Evolutionary conservation across 2,888 invertebrate genomes (phyloP).

Genomic region (Orchesellides sinensis): DNA sequence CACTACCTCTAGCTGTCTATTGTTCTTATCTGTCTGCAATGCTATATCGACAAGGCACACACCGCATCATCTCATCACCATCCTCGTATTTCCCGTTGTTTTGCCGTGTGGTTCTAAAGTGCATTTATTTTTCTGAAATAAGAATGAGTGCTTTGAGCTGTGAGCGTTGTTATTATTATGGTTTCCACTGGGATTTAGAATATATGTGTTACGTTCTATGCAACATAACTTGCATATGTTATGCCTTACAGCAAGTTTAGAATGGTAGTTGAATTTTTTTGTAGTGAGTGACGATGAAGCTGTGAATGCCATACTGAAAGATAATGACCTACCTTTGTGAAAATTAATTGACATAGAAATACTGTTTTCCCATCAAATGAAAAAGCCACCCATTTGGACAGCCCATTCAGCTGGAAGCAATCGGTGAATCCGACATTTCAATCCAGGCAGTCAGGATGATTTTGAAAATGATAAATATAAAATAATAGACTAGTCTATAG

Average conservation of each 20-base stretch:
- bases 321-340: conserved; percentile 26
- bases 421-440: neutral
- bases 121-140: conserved; percentile 41
- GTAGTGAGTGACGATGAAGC: neutral
- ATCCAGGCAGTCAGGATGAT: neutral
- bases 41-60: neutral
- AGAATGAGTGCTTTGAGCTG: conserved; percentile 35
- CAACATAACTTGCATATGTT: neutral
- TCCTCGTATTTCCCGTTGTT: conserved; percentile 46
- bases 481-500: too few species aligned
- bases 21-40: neutral
- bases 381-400: conserved; percentile 25
- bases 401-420: neutral
- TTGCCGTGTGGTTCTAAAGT: conserved; percentile 61
- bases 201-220: neutral
- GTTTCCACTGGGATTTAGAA: conserved; percentile 4
- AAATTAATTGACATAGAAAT: conserved; percentile 74
- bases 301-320: neutral
- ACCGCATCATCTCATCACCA: conserved; percentile 30
- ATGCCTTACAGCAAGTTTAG: neutral
- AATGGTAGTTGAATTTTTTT: neutral
- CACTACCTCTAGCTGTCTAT: conserved; percentile 13
- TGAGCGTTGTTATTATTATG: conserved; percentile 54
- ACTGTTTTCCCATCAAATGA: conserved; percentile 72
- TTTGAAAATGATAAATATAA: neutral